A percentile compares a stretch with the other conserved stretches of the same genome.
Conservation (phyloP, 2,113 vertebrate species). For the Delphinus delphis region DNA sequence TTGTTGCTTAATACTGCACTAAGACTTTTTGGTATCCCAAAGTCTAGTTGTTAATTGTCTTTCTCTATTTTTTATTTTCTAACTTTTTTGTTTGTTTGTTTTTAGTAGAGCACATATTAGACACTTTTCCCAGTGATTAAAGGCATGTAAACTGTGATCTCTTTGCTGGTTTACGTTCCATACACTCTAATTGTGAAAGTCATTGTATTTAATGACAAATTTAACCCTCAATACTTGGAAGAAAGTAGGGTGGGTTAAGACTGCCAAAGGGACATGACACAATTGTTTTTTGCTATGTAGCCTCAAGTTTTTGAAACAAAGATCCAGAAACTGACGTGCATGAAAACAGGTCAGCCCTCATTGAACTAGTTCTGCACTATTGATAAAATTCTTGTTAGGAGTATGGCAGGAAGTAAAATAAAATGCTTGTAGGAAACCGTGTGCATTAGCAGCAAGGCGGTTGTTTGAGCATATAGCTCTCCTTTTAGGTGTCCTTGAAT, state of each 20-base stretch:
- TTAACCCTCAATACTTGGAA: neutral
- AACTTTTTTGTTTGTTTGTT: neutral
- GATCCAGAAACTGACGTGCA: neutral
- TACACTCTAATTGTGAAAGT: neutral
- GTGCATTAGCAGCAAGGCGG: neutral
- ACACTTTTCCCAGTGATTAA: neutral
- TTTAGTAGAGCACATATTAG: neutral
- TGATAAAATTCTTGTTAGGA: conserved; percentile 4
- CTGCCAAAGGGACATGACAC: neutral
- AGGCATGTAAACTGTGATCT: neutral
- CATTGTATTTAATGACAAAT: neutral
- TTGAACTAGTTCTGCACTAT: neutral
- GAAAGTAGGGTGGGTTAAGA: neutral
- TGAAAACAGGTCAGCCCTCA: neutral
- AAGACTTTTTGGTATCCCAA: neutral
- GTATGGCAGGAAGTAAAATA: neutral
- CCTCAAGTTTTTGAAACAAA: neutral
- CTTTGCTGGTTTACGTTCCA: neutral
- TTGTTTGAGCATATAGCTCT: neutral
- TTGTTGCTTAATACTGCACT: neutral
- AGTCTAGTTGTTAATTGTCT: neutral
- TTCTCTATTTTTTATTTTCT: neutral
- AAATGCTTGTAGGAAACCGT: neutral
- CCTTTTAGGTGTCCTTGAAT: neutral
- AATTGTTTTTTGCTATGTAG: neutral